Evolutionary conservation across 2,888 invertebrate species (phyloP).

Genomic region (Nemotelus pantherinus): DNA sequence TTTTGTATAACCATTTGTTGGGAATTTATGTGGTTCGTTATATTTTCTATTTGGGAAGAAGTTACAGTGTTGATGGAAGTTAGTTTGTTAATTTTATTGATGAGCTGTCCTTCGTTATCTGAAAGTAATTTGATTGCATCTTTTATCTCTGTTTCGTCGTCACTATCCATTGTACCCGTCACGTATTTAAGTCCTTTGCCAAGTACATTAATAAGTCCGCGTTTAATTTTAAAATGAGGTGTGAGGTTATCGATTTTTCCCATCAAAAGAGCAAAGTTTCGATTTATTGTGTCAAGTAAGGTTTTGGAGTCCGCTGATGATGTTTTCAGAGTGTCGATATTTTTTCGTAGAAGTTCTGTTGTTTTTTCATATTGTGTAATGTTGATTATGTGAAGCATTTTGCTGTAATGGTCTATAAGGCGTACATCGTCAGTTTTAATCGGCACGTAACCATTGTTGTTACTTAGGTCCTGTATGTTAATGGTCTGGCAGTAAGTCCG

Average conservation of each 20-base stretch:
- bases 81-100: too few relatives aligned
- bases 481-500: background rate
- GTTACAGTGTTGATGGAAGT: too few relatives aligned
- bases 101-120: conserved; percentile 51
- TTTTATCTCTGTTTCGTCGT: background rate
- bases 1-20: conserved; percentile 45
- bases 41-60: too few relatives aligned
- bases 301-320: background rate
- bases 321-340: background rate
- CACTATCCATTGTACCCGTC: background rate
- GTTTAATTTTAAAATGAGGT: background rate
- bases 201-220: background rate
- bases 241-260: background rate
- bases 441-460: too few relatives aligned
- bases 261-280: background rate
- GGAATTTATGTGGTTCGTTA: conserved; percentile 47
- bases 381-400: conserved; percentile 9
- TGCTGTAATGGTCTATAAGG: background rate
- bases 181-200: conserved; percentile 1
- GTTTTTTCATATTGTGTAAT: background rate
- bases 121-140: conserved; percentile 42
- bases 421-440: conserved; percentile 17
- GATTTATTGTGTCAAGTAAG: background rate
- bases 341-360: background rate
- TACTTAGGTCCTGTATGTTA: too few relatives aligned